Evolutionary conservation across 2,888 invertebrate species (phyloP).

Genomic region (Masnerella sp.): DNA sequence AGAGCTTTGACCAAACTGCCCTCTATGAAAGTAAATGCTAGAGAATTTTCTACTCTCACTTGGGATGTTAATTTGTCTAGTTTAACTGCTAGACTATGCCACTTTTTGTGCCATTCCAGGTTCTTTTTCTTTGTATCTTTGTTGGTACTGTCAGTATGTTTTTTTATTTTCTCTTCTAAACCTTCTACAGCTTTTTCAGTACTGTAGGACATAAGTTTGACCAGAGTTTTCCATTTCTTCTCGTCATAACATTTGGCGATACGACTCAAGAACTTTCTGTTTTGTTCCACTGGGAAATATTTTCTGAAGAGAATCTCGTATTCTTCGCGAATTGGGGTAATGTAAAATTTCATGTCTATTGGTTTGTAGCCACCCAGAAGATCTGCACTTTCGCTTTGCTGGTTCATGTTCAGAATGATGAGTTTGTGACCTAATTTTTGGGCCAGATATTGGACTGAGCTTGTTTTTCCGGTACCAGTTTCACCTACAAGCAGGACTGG

Average conservation of each 20-base stretch:
- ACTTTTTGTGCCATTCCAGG: constrained; percentile 60
- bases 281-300: constrained; percentile 87
- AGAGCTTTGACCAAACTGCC: constrained; percentile 95
- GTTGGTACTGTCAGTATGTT: constrained; percentile 75
- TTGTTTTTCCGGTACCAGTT: constrained; percentile 99
- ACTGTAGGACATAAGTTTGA: constrained; percentile 88
- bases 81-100: constrained; percentile 78
- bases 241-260: constrained; percentile 87
- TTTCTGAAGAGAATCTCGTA: constrained; percentile 90
- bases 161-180: constrained; percentile 10
- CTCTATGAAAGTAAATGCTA: constrained; percentile 95
- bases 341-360: constrained; percentile 90
- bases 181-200: constrained; percentile 80
- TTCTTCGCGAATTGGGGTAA: constrained; percentile 88
- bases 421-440: constrained; percentile 90
- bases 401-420: constrained; percentile 98
- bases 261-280: constrained; percentile 89
- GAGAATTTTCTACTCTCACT: constrained; percentile 84
- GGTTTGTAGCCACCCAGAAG: constrained; percentile 98
- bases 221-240: constrained; percentile 85
- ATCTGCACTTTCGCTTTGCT: constrained; percentile 98
- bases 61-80: constrained; percentile 86
- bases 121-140: constrained; percentile 23
- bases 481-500: constrained; percentile 97
- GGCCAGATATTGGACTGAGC: constrained; percentile 92